phyloP scores from a whole-genome alignment of 2,797 vertebrate species.

The Melanotaenia trifasciata region DNA sequence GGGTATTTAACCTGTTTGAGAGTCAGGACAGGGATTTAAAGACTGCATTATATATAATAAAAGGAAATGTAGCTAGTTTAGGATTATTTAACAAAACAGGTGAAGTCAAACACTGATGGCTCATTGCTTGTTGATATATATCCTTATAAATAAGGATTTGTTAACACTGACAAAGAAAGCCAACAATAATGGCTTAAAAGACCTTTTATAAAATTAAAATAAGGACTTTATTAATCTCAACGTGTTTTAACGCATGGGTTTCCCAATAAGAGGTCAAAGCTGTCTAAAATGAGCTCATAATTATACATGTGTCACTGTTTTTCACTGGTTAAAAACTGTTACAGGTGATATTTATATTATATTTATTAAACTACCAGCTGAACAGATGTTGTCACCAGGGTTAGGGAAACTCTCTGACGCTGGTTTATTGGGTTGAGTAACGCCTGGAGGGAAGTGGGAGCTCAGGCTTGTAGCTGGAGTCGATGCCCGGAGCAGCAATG shows the following conservation, averaged over 20 bases:
- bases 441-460: slow-evolving; percentile 19
- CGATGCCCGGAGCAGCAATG: slow-evolving; percentile 34
- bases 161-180: not conserved
- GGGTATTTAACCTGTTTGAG: not conserved
- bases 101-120: not conserved
- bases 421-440: slow-evolving; percentile 25
- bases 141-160: not conserved
- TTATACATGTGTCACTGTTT: too few relatives aligned
- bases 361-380: not conserved
- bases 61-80: not conserved
- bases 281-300: too few relatives aligned
- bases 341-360: not conserved
- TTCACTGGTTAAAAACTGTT: too few relatives aligned
- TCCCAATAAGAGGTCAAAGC: not conserved
- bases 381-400: slow-evolving; percentile 1
- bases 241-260: not conserved
- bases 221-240: too few relatives aligned
- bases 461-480: slow-evolving; percentile 18
- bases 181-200: not conserved
- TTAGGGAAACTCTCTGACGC: slow-evolving; percentile 63
- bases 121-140: not conserved
- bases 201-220: not conserved
- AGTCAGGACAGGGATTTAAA: not conserved
- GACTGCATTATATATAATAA: not conserved
- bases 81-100: not conserved